Evolutionary conservation across 2,113 vertebrate genomes (phyloP).

Genomic region (Catharus bicknelli): DNA sequence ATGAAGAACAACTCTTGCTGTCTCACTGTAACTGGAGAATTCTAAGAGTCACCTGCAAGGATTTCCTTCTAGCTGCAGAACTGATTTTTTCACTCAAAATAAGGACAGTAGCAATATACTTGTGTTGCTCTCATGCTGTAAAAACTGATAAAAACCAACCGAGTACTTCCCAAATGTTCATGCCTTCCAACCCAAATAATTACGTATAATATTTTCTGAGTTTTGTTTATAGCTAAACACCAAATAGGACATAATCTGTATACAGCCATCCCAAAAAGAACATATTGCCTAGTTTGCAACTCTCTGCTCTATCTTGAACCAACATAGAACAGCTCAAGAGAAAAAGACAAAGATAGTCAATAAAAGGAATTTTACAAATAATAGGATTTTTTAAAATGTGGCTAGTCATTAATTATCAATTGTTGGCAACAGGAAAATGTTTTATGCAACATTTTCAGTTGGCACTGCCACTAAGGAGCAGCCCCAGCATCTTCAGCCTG

Average conservation of each 20-base stretch:
- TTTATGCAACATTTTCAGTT: background rate
- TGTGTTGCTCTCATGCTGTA: background rate
- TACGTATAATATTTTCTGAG: too few relatives aligned
- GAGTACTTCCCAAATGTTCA: background rate
- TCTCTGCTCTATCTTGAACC: background rate
- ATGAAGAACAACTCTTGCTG: background rate
- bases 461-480: background rate
- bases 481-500: background rate
- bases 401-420: background rate
- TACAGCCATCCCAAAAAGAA: background rate
- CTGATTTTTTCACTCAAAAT: background rate
- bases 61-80: background rate
- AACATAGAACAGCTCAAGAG: background rate
- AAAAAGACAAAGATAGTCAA: background rate
- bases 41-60: background rate
- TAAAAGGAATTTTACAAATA: background rate
- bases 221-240: background rate
- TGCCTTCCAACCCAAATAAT: background rate
- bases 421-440: background rate
- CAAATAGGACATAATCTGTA: background rate
- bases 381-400: background rate
- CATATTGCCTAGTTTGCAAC: background rate
- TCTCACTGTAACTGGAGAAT: background rate
- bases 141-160: rapidly evolving
- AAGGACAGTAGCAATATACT: background rate